Conservation (phyloP, 2,113 vertebrate species). For the Otus sunia region DNA sequence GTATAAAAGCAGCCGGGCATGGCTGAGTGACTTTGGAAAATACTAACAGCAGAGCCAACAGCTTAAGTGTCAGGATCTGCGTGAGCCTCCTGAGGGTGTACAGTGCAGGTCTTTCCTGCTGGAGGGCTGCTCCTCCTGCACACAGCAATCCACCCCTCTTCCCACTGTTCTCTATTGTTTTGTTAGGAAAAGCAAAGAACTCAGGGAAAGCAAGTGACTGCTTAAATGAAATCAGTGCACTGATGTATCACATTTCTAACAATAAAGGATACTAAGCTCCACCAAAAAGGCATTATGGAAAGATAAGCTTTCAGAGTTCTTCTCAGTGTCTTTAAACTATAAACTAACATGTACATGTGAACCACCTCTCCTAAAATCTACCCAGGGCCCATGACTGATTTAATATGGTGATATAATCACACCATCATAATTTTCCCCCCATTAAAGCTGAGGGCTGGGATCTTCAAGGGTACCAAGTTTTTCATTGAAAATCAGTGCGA, state of each 20-base stretch:
- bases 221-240: not conserved
- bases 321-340: not conserved
- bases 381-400: not conserved
- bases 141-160: accelerated
- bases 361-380: not conserved
- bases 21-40: not conserved
- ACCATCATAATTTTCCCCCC: not conserved
- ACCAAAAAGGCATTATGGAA: not conserved
- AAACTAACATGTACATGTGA: not conserved
- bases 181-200: not conserved
- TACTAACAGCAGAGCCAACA: not conserved
- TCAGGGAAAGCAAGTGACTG: not conserved
- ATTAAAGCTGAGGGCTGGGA: not conserved
- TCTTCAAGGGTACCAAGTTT: not conserved
- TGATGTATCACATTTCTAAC: not conserved
- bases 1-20: not conserved
- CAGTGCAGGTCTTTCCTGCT: not conserved
- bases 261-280: not conserved
- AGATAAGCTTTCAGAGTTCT: not conserved
- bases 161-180: not conserved
- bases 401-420: not conserved
- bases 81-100: no score
- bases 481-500: not conserved
- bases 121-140: not conserved
- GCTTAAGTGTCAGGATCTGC: no score